A percentile compares a stretch with the other conserved stretches of the same genome.
phyloP scores from a whole-genome alignment of 2,113 vertebrate species.

The Acrocephalus kingi region DNA sequence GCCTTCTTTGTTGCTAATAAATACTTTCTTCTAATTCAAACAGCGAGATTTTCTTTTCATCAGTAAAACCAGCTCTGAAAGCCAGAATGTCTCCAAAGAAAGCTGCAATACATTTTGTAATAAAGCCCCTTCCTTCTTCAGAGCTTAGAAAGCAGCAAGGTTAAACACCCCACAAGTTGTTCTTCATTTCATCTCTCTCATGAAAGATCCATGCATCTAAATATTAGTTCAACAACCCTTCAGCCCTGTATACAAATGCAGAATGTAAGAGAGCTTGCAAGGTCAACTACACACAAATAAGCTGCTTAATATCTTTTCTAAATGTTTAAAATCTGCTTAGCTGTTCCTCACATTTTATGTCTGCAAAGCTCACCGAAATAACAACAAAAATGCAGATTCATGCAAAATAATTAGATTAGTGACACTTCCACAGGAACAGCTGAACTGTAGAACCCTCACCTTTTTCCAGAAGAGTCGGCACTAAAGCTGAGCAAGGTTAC shows the following conservation, averaged over 20 bases:
- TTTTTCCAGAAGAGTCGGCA: constrained; percentile 31
- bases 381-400: background rate
- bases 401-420: background rate
- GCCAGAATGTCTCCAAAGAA: background rate
- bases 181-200: background rate
- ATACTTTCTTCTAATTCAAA: background rate
- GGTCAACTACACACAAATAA: constrained; percentile 41
- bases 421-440: background rate
- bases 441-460: background rate
- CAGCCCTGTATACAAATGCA: background rate
- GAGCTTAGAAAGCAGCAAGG: background rate
- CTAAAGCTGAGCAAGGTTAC: constrained; percentile 48
- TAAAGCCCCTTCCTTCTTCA: background rate
- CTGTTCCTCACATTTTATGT: background rate
- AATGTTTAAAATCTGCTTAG: constrained; percentile 9
- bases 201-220: background rate
- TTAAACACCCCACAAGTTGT: background rate
- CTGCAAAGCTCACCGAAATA: background rate
- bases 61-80: background rate
- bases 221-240: background rate
- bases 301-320: constrained; percentile 5
- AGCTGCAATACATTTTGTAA: background rate
- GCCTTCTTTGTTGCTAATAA: constrained; percentile 13
- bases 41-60: background rate
- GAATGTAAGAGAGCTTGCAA: background rate